Evolutionary conservation across 2,888 invertebrate species (phyloP).

Genomic region (Ptychoptera albimana): DNA sequence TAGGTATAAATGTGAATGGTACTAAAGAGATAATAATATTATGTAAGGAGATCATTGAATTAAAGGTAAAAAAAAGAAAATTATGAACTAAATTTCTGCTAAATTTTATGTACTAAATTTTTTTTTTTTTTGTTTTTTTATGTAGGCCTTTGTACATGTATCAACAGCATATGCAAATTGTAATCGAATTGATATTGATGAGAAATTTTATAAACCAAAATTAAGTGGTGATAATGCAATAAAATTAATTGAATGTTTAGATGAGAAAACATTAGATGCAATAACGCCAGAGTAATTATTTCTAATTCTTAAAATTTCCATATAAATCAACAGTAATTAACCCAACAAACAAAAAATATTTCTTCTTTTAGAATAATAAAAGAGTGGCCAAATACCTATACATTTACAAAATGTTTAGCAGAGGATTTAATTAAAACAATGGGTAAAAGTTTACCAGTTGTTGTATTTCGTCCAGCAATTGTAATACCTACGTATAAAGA

Average conservation of each 20-base stretch:
- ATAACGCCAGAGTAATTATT: conserved; percentile 19
- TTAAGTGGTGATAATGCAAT: conserved; percentile 24
- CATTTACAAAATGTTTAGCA: conserved; percentile 53
- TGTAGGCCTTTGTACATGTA: conserved; percentile 41
- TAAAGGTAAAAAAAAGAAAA: conserved; percentile 32
- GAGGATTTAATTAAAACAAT: conserved; percentile 42
- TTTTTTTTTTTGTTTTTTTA: conserved; percentile 6
- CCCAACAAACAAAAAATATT: not conserved
- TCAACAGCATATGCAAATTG: conserved; percentile 57
- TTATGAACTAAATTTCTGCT: not conserved
- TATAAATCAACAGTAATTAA: not conserved
- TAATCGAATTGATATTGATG: conserved; percentile 23
- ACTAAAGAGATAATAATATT: conserved; percentile 45
- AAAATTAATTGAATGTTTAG: conserved; percentile 19
- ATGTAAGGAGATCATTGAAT: conserved; percentile 42
- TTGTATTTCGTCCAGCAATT: conserved; percentile 56
- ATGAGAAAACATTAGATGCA: conserved; percentile 22
- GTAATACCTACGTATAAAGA: conserved; percentile 35
- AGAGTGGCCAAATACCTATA: conserved; percentile 52
- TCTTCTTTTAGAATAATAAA: conserved; percentile 16
- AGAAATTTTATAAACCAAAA: conserved; percentile 27
- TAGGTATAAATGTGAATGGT: conserved; percentile 51
- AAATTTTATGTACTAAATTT: not conserved
- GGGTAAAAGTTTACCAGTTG: conserved; percentile 40
- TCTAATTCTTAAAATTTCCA: not conserved